Percentiles rank a stretch among this genome's conserved stretches.
Conservation (phyloP, 2,113 vertebrate species). For the Mormyrus lacerda region DNA sequence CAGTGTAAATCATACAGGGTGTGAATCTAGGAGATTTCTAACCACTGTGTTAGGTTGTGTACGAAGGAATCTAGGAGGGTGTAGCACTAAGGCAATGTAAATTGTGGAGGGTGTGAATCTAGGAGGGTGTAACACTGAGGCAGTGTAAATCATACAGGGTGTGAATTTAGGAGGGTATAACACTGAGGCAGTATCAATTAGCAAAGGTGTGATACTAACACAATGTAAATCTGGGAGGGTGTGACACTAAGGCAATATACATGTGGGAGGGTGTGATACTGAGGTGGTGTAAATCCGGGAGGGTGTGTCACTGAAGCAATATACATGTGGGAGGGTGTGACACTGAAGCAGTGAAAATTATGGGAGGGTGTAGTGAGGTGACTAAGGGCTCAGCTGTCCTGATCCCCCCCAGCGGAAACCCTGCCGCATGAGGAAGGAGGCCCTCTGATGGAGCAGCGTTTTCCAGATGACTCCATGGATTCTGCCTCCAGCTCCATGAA, state of each 20-base stretch:
- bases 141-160: too few species aligned
- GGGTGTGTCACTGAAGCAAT: neutral
- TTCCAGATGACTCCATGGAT: constrained; percentile 65
- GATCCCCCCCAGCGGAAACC: constrained; percentile 64
- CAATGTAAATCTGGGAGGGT: neutral
- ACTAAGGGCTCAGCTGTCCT: neutral
- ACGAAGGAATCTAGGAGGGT: too few species aligned
- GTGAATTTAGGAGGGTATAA: neutral
- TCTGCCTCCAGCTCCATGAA: constrained; percentile 73
- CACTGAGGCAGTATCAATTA: neutral
- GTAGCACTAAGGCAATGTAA: too few species aligned
- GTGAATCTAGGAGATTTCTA: too few species aligned
- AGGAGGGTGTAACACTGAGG: too few species aligned
- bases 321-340: neutral
- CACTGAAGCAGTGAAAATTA: neutral
- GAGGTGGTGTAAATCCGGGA: neutral
- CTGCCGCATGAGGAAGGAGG: constrained; percentile 67
- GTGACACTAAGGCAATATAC: neutral
- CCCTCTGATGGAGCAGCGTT: constrained; percentile 70
- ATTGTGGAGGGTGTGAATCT: too few species aligned
- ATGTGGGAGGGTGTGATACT: neutral
- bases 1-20: neutral
- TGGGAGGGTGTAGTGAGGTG: neutral
- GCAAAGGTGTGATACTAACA: neutral
- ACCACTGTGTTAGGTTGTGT: too few species aligned